phyloP scores from a whole-genome alignment of 2,888 invertebrate species.

The Elaeidobius kamerunicus region DNA sequence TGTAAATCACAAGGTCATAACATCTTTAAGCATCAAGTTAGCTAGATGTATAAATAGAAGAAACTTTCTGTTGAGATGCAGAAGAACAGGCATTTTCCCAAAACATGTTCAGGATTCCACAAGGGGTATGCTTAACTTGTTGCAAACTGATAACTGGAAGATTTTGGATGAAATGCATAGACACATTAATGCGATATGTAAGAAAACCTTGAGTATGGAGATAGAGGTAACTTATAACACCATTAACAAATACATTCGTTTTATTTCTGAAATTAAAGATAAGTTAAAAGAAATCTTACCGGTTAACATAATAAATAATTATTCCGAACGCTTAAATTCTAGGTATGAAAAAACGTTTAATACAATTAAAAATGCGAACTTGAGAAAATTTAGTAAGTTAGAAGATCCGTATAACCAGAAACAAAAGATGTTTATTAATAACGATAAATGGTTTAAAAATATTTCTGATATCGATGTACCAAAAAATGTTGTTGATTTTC shows the following conservation, averaged over 20 bases:
- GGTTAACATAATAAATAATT: background rate
- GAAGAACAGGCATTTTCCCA: background rate
- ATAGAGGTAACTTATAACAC: background rate
- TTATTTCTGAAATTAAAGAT: background rate
- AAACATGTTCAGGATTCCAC: background rate
- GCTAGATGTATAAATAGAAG: background rate
- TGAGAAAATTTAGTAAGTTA: background rate
- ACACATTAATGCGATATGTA: background rate
- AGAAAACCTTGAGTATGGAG: background rate
- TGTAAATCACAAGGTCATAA: too few relatives aligned
- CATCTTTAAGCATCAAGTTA: background rate
- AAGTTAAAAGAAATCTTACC: background rate
- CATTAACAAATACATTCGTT: background rate
- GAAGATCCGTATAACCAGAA: background rate
- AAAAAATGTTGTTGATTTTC: conserved; percentile 15
- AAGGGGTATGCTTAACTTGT: background rate
- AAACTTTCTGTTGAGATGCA: background rate
- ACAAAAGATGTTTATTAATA: conserved; percentile 3
- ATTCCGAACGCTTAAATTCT: background rate
- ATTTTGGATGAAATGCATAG: background rate
- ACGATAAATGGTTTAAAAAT: conserved; percentile 25
- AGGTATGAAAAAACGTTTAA: background rate
- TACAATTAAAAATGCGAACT: background rate
- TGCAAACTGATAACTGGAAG: background rate
- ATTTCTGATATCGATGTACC: conserved; percentile 23